phyloP scores from a whole-genome alignment of 2,113 vertebrate genomes.

The Scophthalmus maximus region DNA sequence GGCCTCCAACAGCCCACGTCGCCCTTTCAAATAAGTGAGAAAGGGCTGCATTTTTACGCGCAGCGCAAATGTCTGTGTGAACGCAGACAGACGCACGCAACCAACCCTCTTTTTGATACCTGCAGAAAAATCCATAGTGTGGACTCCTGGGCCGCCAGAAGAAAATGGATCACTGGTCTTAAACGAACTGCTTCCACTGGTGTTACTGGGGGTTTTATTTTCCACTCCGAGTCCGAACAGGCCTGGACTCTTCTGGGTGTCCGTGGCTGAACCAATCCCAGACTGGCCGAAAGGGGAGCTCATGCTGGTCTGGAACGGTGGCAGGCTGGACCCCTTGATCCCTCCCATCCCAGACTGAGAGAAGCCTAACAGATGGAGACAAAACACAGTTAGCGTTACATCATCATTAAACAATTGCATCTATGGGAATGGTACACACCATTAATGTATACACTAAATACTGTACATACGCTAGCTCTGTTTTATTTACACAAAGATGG shows the following conservation, averaged over 20 bases:
- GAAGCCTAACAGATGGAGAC: constrained; percentile 68
- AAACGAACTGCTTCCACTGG: constrained; percentile 63
- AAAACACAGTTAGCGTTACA: constrained; percentile 14
- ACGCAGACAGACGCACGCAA: constrained; percentile 30
- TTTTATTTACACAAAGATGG: no score
- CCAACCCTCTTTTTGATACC: constrained; percentile 61
- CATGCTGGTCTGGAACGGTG: constrained; percentile 76
- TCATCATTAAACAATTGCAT: constrained; percentile 22
- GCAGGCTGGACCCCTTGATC: constrained; percentile 69
- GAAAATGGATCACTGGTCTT: constrained; percentile 73
- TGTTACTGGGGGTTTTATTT: constrained; percentile 65
- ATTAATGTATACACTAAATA: not conserved
- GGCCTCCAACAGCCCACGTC: not conserved
- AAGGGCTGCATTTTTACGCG: not conserved
- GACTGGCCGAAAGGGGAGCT: constrained; percentile 60
- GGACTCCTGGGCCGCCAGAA: constrained; percentile 64
- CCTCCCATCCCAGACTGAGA: constrained; percentile 77
- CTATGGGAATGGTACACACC: not conserved
- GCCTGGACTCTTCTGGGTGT: constrained; percentile 73
- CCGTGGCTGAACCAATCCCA: constrained; percentile 54
- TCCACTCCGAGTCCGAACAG: constrained; percentile 70
- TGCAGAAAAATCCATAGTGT: constrained; percentile 67
- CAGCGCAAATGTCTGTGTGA: not conserved
- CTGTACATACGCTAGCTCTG: not conserved
- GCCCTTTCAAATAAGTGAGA: not conserved